Percentiles rank a stretch among this genome's conserved stretches.
These are phyloP conservation scores for Stenichneumon culpator DNA, from an alignment of 2,888 invertebrate species.

Conservation along the genomic window DNA sequence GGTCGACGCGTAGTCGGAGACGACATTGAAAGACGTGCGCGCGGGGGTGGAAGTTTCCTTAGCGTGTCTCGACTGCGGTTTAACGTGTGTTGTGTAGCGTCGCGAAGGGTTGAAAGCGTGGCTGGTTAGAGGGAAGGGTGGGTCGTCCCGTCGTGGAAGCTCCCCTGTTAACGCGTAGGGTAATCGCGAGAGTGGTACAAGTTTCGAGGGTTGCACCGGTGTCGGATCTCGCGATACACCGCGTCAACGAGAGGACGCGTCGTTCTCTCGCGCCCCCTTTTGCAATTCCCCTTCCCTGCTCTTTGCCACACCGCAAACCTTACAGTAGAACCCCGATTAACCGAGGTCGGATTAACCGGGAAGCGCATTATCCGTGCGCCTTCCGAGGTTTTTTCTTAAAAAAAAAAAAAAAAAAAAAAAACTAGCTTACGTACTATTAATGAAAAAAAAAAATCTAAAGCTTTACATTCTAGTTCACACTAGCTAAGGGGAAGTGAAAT, in stretches of 20 bases:
- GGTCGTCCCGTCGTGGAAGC: neutral
- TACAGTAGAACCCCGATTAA: no score
- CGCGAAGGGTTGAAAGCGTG: conserved; percentile 14
- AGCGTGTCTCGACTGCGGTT: conserved; percentile 4
- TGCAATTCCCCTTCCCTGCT: conserved; percentile 21
- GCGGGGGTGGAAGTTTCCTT: conserved; percentile 21
- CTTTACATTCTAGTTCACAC: no score
- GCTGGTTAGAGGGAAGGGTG: neutral
- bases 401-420: no score
- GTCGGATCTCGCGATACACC: conserved; percentile 34
- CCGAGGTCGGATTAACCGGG: no score
- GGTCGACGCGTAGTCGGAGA: conserved; percentile 7
- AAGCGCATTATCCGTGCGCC: no score
- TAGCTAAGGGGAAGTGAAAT: no score
- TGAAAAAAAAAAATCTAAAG: no score
- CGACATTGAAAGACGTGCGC: conserved; percentile 32
- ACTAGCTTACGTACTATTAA: no score
- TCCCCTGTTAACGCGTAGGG: conserved; percentile 34
- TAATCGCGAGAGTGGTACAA: conserved; percentile 31
- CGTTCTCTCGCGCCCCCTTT: conserved; percentile 39
- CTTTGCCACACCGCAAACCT: conserved; percentile 52
- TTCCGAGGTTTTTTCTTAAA: no score
- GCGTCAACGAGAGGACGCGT: conserved; percentile 50
- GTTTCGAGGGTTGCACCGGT: conserved; percentile 43
- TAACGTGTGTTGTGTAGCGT: conserved; percentile 26